phyloP scores from a whole-genome alignment of 2,888 invertebrate species.

The Horisme vitalbata region DNA sequence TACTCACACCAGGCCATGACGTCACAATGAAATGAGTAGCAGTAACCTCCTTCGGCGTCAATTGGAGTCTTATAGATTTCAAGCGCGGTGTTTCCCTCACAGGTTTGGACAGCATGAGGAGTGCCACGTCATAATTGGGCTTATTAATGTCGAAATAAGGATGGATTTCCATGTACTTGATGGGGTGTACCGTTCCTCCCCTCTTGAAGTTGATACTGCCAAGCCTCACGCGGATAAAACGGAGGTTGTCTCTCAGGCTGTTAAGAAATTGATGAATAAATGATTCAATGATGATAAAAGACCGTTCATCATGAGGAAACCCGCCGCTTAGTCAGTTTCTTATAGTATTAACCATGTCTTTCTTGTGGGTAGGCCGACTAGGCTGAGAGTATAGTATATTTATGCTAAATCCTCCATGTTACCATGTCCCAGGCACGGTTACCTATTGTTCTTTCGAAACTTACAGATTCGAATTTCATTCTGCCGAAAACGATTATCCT shows the following conservation, averaged over 20 bases:
- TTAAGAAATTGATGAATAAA: conserved; percentile 19
- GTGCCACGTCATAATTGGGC: conserved; percentile 61
- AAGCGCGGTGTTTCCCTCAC: conserved; percentile 45
- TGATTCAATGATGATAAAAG: no score
- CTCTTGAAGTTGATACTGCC: conserved; percentile 67
- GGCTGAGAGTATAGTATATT: no score
- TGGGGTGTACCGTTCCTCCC: conserved; percentile 52
- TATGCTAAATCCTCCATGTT: no score
- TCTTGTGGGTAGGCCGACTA: no score
- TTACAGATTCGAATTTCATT: no score
- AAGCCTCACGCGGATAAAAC: conserved; percentile 55
- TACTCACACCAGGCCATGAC: conserved; percentile 48
- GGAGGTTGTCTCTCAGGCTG: conserved; percentile 53
- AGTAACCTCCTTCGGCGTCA: conserved; percentile 34
- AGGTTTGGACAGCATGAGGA: conserved; percentile 50
- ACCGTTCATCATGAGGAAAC: no score
- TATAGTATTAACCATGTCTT: no score
- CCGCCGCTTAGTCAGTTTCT: no score
- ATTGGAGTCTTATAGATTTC: conserved; percentile 52
- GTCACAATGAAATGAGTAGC: conserved; percentile 63
- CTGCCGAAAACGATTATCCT: no score
- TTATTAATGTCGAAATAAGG: conserved; percentile 59
- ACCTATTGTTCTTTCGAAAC: no score
- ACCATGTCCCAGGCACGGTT: no score
- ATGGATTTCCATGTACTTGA: conserved; percentile 62